These are phyloP conservation scores for Lepidocyrtinus sp. DNA, from an alignment of 2,888 invertebrate species.

Conservation along the genomic window DNA sequence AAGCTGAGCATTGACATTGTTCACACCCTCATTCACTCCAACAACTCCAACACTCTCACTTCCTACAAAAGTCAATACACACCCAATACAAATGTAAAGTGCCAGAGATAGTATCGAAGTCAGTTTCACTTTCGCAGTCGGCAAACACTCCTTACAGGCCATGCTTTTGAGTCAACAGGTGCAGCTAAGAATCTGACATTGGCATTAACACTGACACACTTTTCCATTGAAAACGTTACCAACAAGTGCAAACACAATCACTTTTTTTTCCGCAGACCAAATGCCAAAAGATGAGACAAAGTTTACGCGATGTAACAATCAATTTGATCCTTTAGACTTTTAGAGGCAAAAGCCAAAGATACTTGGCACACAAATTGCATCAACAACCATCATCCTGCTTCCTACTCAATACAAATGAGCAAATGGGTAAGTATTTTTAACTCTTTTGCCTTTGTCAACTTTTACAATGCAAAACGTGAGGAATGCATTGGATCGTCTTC, in stretches of 20 bases:
- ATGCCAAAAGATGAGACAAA: conserved; percentile 1
- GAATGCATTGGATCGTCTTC: no score
- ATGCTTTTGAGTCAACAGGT: not conserved
- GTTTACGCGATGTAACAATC: not conserved
- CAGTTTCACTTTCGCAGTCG: not conserved
- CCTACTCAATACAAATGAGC: conserved; percentile 17
- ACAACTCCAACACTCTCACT: not conserved
- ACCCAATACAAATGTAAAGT: not conserved
- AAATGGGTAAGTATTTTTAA: no score
- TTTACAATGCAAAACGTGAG: no score
- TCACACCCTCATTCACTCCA: not conserved
- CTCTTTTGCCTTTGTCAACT: no score
- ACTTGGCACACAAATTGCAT: not conserved
- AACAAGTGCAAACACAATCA: conserved; percentile 28
- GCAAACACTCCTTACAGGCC: no score
- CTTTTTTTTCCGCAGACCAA: not conserved
- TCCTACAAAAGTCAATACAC: not conserved
- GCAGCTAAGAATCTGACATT: not conserved
- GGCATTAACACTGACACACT: not conserved
- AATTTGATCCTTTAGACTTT: conserved; percentile 12
- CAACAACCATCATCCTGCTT: no score
- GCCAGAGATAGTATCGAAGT: not conserved
- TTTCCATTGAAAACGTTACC: not conserved
- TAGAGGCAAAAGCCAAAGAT: not conserved
- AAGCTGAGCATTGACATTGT: conserved; percentile 32